These are phyloP conservation scores for Pyralis farinalis DNA, from an alignment of 2,888 invertebrate species.

Conservation along the genomic window DNA sequence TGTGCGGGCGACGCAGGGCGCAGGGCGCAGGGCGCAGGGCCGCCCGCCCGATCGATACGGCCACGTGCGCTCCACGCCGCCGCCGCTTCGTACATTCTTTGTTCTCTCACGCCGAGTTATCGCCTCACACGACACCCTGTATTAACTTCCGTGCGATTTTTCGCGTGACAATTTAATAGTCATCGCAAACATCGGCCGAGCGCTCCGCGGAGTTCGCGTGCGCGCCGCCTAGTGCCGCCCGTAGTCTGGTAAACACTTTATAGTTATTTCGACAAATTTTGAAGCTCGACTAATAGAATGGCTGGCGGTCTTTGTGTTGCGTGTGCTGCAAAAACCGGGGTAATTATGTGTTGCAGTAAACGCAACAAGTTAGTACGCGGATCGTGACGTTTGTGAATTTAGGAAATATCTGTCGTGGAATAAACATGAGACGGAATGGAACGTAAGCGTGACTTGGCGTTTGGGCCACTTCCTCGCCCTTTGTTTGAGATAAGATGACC, in stretches of 20 bases:
- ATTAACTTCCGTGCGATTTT: slow-evolving; percentile 35
- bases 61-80: slow-evolving; percentile 35
- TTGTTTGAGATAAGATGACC: slow-evolving; percentile 20
- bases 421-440: slow-evolving; percentile 12
- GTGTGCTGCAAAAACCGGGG: neutral
- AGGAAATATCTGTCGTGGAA: slow-evolving; percentile 10
- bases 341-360: slow-evolving; percentile 1
- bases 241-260: neutral
- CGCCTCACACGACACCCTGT: slow-evolving; percentile 31
- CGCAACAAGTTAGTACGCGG: slow-evolving; percentile 9
- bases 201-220: neutral
- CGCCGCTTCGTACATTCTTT: slow-evolving; percentile 34
- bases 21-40: slow-evolving; percentile 26
- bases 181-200: slow-evolving; percentile 2
- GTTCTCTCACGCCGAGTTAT: slow-evolving; percentile 32
- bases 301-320: slow-evolving; percentile 1
- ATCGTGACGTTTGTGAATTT: neutral
- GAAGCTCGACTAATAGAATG: neutral
- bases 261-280: neutral
- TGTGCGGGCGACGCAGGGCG: slow-evolving; percentile 23
- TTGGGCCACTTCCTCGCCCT: slow-evolving; percentile 16
- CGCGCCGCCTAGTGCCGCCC: neutral
- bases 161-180: slow-evolving; percentile 27
- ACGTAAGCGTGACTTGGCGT: slow-evolving; percentile 16
- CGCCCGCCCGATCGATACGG: slow-evolving; percentile 35